Base-by-base conservation (phyloP, 2,888 invertebrate species). In the Clusia tigrina region DNA sequence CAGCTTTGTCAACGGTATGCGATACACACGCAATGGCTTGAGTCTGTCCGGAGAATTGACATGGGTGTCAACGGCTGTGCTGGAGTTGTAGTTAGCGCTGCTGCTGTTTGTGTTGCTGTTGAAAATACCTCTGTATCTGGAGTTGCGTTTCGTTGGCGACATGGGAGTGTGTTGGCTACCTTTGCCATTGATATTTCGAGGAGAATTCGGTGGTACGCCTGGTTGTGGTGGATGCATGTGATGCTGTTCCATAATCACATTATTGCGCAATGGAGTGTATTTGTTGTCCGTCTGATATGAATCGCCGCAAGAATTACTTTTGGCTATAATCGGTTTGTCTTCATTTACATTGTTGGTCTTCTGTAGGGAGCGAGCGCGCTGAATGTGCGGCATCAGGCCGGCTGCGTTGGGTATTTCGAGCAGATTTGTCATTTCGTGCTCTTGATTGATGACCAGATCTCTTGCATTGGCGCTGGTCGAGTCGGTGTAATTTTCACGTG, bases 271-370 rank as follows among this genome's bases (percentile, higher is more conserved):
- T 12, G 54, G 52, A 5, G 57, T 18, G 54, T 60, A 67, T 42
- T 63, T 62, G 24, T 63, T 69, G 20, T 71, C 69, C 53, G 66
- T 58, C 9, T 70, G 65, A 54, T 76, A 77, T 0, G 77, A 70
- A 62, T 79, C 79, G 2, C 78, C 77, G 54, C 76, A 80, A 1
- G 79, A 79, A 62, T 78, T 80, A 59, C 79, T 79, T 58, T 79
- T 80, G 0, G 80, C 78, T 52, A 80, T 80, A 2, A 71, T 54
- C 0, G 78, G 77, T 55, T 77, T 78, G 18, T 71, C 71, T 22
- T 79, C 79, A 48, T 68, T 66, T 5, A 69, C 66, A 54, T 74
- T 71, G 59, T 69, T 69, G 3, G 77, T 71, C 63, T 79, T 78
- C 60, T 80, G 79, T 46, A 80, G 60, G 5, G 80, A 80, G 18